Base-by-base conservation (phyloP, 2,113 vertebrate species). In the Myocastor coypus region DNA sequence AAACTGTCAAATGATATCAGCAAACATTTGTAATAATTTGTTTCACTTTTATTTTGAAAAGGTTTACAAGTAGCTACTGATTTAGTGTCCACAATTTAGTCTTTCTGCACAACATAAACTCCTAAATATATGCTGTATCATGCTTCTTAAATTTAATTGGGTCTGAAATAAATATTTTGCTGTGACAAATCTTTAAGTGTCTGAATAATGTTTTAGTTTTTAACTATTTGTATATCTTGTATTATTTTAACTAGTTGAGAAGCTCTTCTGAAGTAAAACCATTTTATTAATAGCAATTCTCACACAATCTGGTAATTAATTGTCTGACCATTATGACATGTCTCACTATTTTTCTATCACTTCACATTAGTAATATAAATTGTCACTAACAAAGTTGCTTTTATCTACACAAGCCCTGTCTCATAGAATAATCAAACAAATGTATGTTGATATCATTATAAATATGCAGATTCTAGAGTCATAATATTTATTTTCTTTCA, bases 41-140 rank as follows among this genome's bases (percentile, higher is more conserved):
- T 94, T 90, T 52, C 26, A 34, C 11, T 85, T 93, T 91, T 20
- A 7, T 92, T 96, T 87, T 63, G 64, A 96, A 75, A 17, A 81
- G 20, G 22, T 78, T 17, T n/a, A 6, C 42, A 96, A 16, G 34
- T 24, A 66, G 37, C 8, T 77, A 2, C 42, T 84, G 28, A 87
- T 13, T 80, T 34, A 20, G 16, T 59, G 6, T 63, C 40, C 84
- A 20, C 1, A 24, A 20, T 63, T 92, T 64, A 68, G 37, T 69
- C 63, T 81, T 87, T 75, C 42, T 75, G 17, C 5, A 73, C 7
- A 94, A 68, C 22, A 71, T 32, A 81, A 37, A 89, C 59, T 61
- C 13, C 10, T 87, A 34, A 52, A 63, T 10, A 73, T 52, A 89
- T 10, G n/a, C 16, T 28, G 80, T 22, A 4, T 2, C 9, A 1